A percentile compares a stretch with the other conserved stretches of the same genome.
Evolutionary conservation across 30 jellyfish, hydroid and myxozoan species (phyloP).

Genomic region (Turritopsis rubra): DNA sequence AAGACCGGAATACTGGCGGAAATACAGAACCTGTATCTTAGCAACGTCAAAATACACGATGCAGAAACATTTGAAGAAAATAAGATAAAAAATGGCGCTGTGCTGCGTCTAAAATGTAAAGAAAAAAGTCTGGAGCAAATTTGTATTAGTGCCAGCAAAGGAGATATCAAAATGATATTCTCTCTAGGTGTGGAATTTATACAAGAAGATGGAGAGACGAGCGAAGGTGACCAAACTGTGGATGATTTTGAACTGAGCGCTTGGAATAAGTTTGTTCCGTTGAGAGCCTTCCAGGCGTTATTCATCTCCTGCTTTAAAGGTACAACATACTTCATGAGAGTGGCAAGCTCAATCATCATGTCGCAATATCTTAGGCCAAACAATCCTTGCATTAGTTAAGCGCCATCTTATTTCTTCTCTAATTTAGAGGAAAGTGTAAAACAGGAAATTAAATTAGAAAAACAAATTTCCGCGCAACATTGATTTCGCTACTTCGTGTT

Average conservation of each 20-base stretch:
- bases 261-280: constrained; percentile 19
- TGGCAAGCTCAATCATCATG: background rate
- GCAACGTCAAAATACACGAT: constrained; percentile 12
- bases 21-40: background rate
- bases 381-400: too few relatives aligned
- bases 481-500: too few relatives aligned
- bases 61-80: background rate
- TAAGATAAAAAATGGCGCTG: constrained; percentile 10
- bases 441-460: too few relatives aligned
- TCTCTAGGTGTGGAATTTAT: constrained; percentile 1
- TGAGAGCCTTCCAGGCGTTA: constrained; percentile 17
- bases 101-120: background rate
- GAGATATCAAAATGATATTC: background rate
- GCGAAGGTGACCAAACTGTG: background rate
- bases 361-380: too few relatives aligned
- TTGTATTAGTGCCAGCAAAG: background rate
- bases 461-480: too few relatives aligned
- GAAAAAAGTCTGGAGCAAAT: constrained; percentile 12
- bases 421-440: too few relatives aligned
- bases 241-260: constrained; percentile 6
- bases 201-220: background rate
- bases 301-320: constrained; percentile 3
- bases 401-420: too few relatives aligned
- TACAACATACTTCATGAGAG: background rate
- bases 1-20: constrained; percentile 19